These are phyloP conservation scores for Microvelia longipes DNA, from an alignment of 1,140 invertebrate species.

Conservation along the genomic window DNA sequence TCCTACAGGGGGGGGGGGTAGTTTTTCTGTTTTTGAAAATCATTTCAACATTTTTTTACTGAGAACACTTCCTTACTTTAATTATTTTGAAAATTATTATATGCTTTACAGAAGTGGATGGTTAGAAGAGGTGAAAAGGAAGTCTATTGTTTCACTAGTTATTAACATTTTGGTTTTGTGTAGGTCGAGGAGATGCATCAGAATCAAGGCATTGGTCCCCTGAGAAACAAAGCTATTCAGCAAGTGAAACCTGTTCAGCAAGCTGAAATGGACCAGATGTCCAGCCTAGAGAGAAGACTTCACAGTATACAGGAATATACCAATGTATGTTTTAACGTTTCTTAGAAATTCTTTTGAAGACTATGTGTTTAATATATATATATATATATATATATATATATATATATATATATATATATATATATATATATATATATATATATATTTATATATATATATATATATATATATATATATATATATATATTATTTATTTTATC, in stretches of 20 bases:
- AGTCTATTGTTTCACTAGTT: no score
- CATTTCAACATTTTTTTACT: no score
- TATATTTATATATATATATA: conserved; percentile 1
- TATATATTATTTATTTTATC: no score
- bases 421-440: background rate
- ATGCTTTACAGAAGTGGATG: no score
- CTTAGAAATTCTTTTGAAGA: background rate
- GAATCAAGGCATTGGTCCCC: background rate
- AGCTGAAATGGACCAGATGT: conserved; percentile 13
- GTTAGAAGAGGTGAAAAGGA: no score
- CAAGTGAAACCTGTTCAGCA: conserved; percentile 16
- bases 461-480: no score
- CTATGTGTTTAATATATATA: background rate
- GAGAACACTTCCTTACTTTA: no score
- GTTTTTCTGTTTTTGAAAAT: no score
- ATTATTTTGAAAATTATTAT: no score
- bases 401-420: background rate
- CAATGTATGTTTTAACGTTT: conserved; percentile 7
- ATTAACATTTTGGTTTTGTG: no score
- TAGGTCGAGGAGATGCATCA: conserved; percentile 14
- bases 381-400: background rate
- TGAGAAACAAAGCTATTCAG: conserved; percentile 14
- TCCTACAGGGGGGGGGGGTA: no score
- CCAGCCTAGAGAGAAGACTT: conserved; percentile 7
- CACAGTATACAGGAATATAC: conserved; percentile 15